Conservation (phyloP, 2,113 vertebrate genomes). For the Oceanodroma tethys region DNA sequence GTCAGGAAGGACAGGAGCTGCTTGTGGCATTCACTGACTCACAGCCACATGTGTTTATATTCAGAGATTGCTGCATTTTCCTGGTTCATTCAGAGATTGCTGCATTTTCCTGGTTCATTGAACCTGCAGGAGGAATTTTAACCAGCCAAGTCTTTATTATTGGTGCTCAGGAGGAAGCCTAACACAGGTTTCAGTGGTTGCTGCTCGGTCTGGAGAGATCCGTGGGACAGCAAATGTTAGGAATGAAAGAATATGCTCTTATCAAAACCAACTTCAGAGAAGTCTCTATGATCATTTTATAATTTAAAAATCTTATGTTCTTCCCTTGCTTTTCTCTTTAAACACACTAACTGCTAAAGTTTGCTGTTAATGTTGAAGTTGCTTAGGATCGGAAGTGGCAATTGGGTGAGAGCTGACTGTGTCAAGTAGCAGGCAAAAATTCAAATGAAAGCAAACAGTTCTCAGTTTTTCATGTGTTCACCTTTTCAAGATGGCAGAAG, state of each 20-base stretch:
- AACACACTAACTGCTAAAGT: not conserved
- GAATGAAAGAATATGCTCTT: not conserved
- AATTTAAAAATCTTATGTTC: not conserved
- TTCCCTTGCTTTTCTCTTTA: not conserved
- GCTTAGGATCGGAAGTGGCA: not conserved
- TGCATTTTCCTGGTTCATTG: not conserved
- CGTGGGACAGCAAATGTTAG: not conserved
- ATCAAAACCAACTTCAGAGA: not conserved
- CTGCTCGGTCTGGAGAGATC: not conserved
- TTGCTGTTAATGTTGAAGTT: not conserved
- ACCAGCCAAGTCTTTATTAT: not conserved
- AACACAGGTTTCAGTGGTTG: not conserved
- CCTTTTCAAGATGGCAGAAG: not conserved
- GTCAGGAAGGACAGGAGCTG: not conserved
- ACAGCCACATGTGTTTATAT: not conserved
- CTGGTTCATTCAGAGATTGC: not conserved
- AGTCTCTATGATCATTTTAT: not conserved
- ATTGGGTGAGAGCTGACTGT: not conserved
- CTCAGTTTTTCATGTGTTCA: not conserved
- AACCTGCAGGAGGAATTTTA: not conserved
- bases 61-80: not conserved
- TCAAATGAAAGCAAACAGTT: not conserved
- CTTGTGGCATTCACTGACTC: not conserved
- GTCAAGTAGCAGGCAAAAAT: not conserved
- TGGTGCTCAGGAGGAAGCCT: not conserved